Evolutionary conservation across 2,888 invertebrate species (phyloP).

Genomic region (Endotricha flammealis): DNA sequence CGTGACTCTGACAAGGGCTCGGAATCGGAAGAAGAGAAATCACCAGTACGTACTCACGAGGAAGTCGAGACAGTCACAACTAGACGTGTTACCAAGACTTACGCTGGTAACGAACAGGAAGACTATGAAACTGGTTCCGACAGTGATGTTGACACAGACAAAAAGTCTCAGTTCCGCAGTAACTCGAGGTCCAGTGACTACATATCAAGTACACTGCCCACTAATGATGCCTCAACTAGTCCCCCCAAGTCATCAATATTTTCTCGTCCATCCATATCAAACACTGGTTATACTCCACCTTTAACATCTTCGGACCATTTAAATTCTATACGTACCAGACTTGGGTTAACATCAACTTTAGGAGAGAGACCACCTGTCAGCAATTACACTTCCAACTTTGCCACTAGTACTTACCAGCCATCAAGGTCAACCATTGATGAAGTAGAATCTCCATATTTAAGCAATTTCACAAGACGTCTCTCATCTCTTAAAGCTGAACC

Average conservation of each 20-base stretch:
- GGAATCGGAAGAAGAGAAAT: conserved; percentile 62
- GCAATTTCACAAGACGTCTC: conserved; percentile 82
- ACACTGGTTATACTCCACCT: conserved; percentile 45
- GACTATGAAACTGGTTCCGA: conserved; percentile 85
- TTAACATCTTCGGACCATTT: conserved; percentile 70
- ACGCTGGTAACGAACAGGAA: conserved; percentile 66
- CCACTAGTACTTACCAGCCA: conserved; percentile 51
- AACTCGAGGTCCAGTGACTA: conserved; percentile 63
- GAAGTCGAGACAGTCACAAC: conserved; percentile 74
- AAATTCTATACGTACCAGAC: conserved; percentile 77
- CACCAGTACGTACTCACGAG: conserved; percentile 61
- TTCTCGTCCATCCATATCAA: conserved; percentile 59
- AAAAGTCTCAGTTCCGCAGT: conserved; percentile 57
- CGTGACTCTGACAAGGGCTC: conserved; percentile 63
- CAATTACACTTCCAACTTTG: conserved; percentile 46
- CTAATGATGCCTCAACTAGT: conserved; percentile 47
- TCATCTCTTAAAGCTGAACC: conserved; percentile 66
- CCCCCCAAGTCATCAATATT: conserved; percentile 57
- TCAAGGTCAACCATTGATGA: conserved; percentile 64
- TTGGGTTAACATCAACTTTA: conserved; percentile 70
- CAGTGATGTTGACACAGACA: conserved; percentile 80
- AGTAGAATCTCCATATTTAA: conserved; percentile 83
- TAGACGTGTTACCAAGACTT: conserved; percentile 69
- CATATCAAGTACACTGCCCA: conserved; percentile 59
- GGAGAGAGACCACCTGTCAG: conserved; percentile 53